Conservation (phyloP, 2,797 vertebrate genomes). For the Loris lydekkerianus region DNA sequence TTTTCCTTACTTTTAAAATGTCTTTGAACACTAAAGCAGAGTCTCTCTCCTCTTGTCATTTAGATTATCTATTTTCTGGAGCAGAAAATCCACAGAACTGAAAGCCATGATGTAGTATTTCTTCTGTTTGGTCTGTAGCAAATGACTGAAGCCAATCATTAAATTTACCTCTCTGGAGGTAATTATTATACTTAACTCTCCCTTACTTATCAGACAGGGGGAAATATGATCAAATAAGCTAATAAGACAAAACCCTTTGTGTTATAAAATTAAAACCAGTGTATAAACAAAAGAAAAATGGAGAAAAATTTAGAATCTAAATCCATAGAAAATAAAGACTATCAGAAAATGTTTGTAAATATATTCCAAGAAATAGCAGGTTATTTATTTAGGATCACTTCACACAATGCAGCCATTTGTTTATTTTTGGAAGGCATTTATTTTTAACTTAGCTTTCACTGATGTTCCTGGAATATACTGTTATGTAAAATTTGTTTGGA, state of each 20-base stretch:
- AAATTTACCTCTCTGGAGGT: no score
- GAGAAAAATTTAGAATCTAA: background rate
- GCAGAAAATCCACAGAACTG: background rate
- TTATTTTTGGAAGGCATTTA: background rate
- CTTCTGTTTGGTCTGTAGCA: background rate
- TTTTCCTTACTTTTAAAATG: background rate
- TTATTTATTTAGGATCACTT: background rate
- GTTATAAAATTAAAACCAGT: background rate
- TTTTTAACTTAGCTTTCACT: background rate
- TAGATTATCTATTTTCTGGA: background rate
- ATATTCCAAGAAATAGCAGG: slow-evolving; percentile 12
- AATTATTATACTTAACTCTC: background rate
- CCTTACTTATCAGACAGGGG: background rate
- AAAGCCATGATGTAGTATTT: background rate
- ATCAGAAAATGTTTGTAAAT: background rate
- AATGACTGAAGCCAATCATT: background rate
- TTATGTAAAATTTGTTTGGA: background rate
- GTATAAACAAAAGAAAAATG: background rate
- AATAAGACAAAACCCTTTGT: background rate
- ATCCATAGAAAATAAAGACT: background rate
- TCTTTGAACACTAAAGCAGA: slow-evolving; percentile 3
- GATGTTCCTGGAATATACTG: background rate
- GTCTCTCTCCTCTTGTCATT: background rate
- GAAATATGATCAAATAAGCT: background rate
- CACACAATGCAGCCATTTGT: background rate